These are phyloP conservation scores for Hemaris fuciformis DNA, from an alignment of 2,888 invertebrate genomes.

Conservation along the genomic window DNA sequence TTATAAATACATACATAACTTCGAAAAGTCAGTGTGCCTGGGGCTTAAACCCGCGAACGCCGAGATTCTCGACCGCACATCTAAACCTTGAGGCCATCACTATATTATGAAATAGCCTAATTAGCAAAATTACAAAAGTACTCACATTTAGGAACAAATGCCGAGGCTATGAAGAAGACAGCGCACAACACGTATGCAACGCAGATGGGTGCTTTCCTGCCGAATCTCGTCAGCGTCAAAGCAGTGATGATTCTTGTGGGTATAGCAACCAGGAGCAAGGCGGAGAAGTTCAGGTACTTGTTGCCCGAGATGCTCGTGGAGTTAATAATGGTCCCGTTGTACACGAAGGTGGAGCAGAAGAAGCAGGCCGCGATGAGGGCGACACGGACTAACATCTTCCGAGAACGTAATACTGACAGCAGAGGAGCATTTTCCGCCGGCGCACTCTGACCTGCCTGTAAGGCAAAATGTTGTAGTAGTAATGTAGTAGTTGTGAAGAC, in stretches of 20 bases:
- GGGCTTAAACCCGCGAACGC: too few relatives aligned
- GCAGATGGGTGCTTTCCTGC: slow-evolving; percentile 75
- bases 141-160: slow-evolving; percentile 78
- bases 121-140: slow-evolving; percentile 16
- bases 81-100: too few relatives aligned
- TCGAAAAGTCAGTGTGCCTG: too few relatives aligned
- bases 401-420: slow-evolving; percentile 54
- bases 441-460: slow-evolving; percentile 35
- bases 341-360: slow-evolving; percentile 88
- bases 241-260: slow-evolving; percentile 78
- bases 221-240: slow-evolving; percentile 83
- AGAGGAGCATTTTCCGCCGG: slow-evolving; percentile 35
- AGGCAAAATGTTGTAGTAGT: too few relatives aligned
- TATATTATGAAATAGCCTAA: neutral
- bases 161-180: slow-evolving; percentile 77
- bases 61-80: too few relatives aligned
- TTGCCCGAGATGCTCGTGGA: slow-evolving; percentile 88
- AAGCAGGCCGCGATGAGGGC: slow-evolving; percentile 81
- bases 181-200: slow-evolving; percentile 71
- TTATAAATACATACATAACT: too few relatives aligned
- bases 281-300: slow-evolving; percentile 88
- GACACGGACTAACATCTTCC: slow-evolving; percentile 55
- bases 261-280: slow-evolving; percentile 83
- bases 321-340: slow-evolving; percentile 88
- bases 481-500: too few relatives aligned